Evolutionary conservation across 2,888 invertebrate genomes (phyloP).

Genomic region (Nemotelus nigrinus): DNA sequence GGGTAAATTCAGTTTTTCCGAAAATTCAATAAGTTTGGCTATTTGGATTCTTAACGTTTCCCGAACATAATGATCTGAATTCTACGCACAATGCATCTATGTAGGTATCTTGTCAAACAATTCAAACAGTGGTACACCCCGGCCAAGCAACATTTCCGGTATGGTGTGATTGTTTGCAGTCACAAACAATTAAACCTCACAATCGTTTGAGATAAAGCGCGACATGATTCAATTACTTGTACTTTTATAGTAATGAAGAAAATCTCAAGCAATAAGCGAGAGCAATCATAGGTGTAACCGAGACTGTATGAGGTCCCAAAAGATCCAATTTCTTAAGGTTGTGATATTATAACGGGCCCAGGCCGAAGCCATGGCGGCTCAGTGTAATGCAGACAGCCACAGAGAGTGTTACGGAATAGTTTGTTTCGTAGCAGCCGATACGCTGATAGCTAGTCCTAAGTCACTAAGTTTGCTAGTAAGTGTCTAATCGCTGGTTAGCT

Average conservation of each 20-base stretch:
- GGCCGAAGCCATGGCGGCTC: conserved; percentile 47
- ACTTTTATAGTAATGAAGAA: not conserved
- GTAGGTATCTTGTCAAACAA: no score
- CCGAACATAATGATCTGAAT: no score
- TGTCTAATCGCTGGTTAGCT: conserved; percentile 23
- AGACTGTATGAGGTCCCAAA: conserved; percentile 24
- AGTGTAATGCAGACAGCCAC: conserved; percentile 49
- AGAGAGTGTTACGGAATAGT: conserved; percentile 52
- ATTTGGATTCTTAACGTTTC: no score
- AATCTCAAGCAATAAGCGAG: not conserved
- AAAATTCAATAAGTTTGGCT: no score
- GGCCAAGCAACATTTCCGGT: no score
- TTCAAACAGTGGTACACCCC: no score
- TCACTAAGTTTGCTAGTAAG: conserved; percentile 31
- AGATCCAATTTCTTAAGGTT: conserved; percentile 43
- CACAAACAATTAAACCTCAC: no score
- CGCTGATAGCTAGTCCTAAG: conserved; percentile 18
- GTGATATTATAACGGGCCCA: conserved; percentile 44
- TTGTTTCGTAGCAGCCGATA: conserved; percentile 41
- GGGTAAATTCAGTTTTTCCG: no score
- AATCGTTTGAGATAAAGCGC: no score
- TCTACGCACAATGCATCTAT: no score
- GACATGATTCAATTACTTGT: no score
- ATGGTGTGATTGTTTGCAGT: no score
- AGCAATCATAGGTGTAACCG: conserved; percentile 26